Conservation (phyloP, 2,113 vertebrate genomes). For the Bubalus kerabau region DNA sequence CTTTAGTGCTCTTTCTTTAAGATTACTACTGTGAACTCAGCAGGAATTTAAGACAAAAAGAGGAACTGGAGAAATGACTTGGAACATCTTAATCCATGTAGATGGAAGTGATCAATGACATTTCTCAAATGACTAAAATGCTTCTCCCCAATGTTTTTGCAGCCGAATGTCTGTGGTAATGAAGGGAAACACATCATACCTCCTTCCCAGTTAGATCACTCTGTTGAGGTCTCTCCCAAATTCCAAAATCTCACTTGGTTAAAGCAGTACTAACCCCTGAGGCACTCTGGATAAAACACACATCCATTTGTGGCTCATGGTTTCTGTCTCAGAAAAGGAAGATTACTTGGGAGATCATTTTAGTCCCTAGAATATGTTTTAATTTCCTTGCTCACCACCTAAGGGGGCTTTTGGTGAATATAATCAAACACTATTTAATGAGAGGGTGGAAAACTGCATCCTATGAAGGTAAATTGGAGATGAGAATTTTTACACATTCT, state of each 20-base stretch:
- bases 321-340: slow-evolving; percentile 12
- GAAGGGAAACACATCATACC: neutral
- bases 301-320: neutral
- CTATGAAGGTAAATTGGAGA: neutral
- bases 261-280: neutral
- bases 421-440: slow-evolving; percentile 7
- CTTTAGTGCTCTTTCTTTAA: slow-evolving; percentile 11
- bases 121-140: neutral
- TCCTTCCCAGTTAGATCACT: slow-evolving; percentile 9
- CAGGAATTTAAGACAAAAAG: slow-evolving; percentile 15
- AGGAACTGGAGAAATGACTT: neutral
- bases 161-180: neutral
- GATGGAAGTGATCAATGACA: slow-evolving; percentile 26
- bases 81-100: slow-evolving; percentile 6
- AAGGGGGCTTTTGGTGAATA: slow-evolving; percentile 34
- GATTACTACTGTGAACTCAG: neutral
- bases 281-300: neutral
- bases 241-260: neutral
- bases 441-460: neutral
- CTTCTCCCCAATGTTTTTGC: neutral
- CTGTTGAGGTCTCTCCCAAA: neutral
- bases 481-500: slow-evolving; percentile 17
- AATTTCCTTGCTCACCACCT: neutral
- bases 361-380: neutral
- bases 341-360: slow-evolving; percentile 12